Percentiles rank a stretch among this genome's conserved stretches.
Evolutionary conservation across 1,140 invertebrate species (phyloP).

Genomic region (Drosophila navojoa): DNA sequence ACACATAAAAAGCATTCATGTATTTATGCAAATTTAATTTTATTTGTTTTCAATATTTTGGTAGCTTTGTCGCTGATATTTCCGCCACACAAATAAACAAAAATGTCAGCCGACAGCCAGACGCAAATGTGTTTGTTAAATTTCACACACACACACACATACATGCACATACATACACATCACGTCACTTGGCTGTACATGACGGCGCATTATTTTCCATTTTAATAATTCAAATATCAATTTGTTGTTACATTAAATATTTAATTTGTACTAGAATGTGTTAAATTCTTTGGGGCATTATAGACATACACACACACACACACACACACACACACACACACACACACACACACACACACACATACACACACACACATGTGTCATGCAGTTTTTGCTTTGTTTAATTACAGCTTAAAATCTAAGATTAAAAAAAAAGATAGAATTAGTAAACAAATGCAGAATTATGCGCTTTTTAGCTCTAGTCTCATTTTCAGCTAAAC

Average conservation of each 20-base stretch:
- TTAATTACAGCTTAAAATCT: slow-evolving; percentile 80
- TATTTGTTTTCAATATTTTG: slow-evolving; percentile 82
- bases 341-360: slow-evolving; percentile 24
- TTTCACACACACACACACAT: slow-evolving; percentile 42
- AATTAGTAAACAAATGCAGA: slow-evolving; percentile 30
- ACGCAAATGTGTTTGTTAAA: slow-evolving; percentile 70
- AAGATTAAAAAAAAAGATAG: slow-evolving; percentile 67
- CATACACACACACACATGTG: slow-evolving; percentile 52
- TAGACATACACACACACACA: slow-evolving; percentile 28
- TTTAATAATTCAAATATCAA: slow-evolving; percentile 83
- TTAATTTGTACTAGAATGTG: slow-evolving; percentile 82
- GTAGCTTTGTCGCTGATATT: slow-evolving; percentile 81
- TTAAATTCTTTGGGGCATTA: slow-evolving; percentile 81
- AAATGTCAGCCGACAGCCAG: slow-evolving; percentile 65
- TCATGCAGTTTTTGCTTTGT: slow-evolving; percentile 69
- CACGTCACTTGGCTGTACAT: slow-evolving; percentile 54
- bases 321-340: slow-evolving; percentile 32
- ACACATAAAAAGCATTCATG: slow-evolving; percentile 59
- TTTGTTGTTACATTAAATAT: slow-evolving; percentile 82
- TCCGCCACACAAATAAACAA: slow-evolving; percentile 76
- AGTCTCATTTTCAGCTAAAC: slow-evolving; percentile 16
- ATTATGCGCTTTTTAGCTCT: slow-evolving; percentile 20
- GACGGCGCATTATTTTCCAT: slow-evolving; percentile 76
- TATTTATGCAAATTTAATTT: slow-evolving; percentile 81
- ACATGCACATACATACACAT: slow-evolving; percentile 16